Percentiles rank a stretch among this genome's conserved stretches.
Evolutionary conservation across 2,888 invertebrate genomes (phyloP).

Genomic region (Pogonocherus hispidulus): DNA sequence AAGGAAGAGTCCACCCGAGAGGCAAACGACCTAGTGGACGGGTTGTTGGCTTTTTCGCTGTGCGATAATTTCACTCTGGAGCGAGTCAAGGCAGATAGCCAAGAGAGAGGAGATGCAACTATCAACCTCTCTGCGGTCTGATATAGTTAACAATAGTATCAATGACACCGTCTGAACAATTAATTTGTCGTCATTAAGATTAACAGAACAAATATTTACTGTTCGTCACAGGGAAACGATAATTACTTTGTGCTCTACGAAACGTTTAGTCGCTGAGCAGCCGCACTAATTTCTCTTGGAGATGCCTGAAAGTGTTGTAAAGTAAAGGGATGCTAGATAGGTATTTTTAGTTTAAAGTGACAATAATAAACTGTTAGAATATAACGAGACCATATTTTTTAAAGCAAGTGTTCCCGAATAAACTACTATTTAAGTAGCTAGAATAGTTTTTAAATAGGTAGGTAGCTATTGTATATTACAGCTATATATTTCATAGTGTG

Average conservation of each 20-base stretch:
- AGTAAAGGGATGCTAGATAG: no score
- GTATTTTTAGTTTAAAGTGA: no score
- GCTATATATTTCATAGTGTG: no score
- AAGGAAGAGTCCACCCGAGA: slow-evolving; percentile 23
- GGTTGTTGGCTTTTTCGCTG: slow-evolving; percentile 50
- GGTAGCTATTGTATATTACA: no score
- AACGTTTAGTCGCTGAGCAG: neutral
- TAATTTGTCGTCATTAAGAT: slow-evolving; percentile 21
- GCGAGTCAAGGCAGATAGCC: neutral
- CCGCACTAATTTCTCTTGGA: neutral
- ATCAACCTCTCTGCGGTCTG: slow-evolving; percentile 7
- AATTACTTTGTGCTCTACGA: slow-evolving; percentile 21
- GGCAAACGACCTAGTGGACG: slow-evolving; percentile 51
- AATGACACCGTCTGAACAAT: slow-evolving; percentile 33
- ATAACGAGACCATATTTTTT: no score
- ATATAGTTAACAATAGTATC: slow-evolving; percentile 35
- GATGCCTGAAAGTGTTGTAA: neutral
- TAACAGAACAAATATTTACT: slow-evolving; percentile 21
- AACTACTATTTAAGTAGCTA: no score
- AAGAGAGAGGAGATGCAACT: slow-evolving; percentile 3
- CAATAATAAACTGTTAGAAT: no score
- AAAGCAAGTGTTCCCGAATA: no score
- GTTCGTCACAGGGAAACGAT: slow-evolving; percentile 5
- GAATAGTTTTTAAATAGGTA: no score
- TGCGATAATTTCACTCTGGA: slow-evolving; percentile 23